Evolutionary conservation across 1,140 invertebrate species (phyloP), one percentile per base, ranked within the genome.

Genomic region (Hermetia illucens): DNA sequence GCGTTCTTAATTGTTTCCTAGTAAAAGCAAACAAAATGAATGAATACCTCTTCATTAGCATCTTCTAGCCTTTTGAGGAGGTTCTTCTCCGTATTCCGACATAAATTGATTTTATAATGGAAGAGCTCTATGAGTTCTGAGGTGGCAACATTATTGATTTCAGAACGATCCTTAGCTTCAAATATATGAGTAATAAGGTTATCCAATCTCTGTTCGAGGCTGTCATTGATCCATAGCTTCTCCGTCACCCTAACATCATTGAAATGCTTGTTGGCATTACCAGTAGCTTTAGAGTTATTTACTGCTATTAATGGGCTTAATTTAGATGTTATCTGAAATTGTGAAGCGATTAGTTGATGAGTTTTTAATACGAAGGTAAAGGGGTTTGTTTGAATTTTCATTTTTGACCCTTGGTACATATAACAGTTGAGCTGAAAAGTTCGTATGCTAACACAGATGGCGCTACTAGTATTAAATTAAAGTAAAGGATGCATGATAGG

Each of bases 81-180:
- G 8, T 30, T 42, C 4, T 36, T 24, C 15, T 49, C 37, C 8
- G 36, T 21, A 9, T 42, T 41, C n/a, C 48, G 49, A n/a, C 55
- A 47, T 29, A 49, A 53, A 5, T 56, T 44, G 13, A 58, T 54
- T 44, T 56, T 56, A 42, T 58, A 52, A 34, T 55, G 54, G 3
- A 54, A 58, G 6, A 58, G 29, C 20, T 58, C 53, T 21, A 58
- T 56, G 12, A 58, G 47, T 40, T 58, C 54, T 0, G 55, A 58
- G 5, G 51, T 48, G 2, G 55, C 51, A 2, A 48, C 45, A 29
- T 54, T 45, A 10, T 57, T 41, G 25, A 58, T 32, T 10, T 58
- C 51, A 17, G 15, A 37, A 58, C 54, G 48, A 3, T 30, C 30
- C 21, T 58, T 21, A 1, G 54, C 53, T 8, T 43, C 39, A 0